Evolutionary conservation across 2,797 vertebrate species (phyloP), one percentile per base, ranked within the genome.

Genomic region (Phylloscopus collybita): DNA sequence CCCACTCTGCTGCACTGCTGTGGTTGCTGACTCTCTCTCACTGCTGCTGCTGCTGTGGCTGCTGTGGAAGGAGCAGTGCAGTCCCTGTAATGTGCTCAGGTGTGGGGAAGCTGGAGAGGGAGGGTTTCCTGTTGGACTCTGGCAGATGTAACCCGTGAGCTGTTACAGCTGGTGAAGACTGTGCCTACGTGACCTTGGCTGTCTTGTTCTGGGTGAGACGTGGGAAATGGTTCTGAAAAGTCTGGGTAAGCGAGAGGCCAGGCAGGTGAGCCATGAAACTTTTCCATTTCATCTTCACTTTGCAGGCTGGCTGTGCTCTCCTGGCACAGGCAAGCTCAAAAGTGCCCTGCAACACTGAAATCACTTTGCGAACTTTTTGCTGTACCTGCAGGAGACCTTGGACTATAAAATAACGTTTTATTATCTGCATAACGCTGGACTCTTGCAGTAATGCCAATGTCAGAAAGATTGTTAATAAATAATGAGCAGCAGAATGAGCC

Each of bases 391-490:
- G 95, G 97, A 97, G 94, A 96, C 83, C 95, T 97, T 96, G 80
- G 94, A 93, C 93, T 94, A 70, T 97, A 94, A 97, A 97, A 91
- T 67, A 95, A 72, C 74, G 5, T 96, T 97, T 95, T 94, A 96
- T 97, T 96, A 95, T 96, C 96, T 96, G 92, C 94, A 80, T 64
- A 47, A 69, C 6, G 19, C 91, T 10, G 97, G 97, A 96, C 95
- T 93, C 90, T 86, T 87, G 97, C 96, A 91, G 91, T 71, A 91
- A 91, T 53, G 88, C 92, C 86, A 88, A 9, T 74, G 89, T 96
- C 94, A 95, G n/a, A 13, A 87, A 95, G 96, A 95, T 86, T 86
- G 97, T 98, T 98, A 96, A 97, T 98, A 98, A 98, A 96, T 97
- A 97, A 97, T 95, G 95, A 97, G 92, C 83, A 96, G 93, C 95